Base-by-base conservation (phyloP, 2,888 invertebrate species). In the Cosmia pyralina region DNA sequence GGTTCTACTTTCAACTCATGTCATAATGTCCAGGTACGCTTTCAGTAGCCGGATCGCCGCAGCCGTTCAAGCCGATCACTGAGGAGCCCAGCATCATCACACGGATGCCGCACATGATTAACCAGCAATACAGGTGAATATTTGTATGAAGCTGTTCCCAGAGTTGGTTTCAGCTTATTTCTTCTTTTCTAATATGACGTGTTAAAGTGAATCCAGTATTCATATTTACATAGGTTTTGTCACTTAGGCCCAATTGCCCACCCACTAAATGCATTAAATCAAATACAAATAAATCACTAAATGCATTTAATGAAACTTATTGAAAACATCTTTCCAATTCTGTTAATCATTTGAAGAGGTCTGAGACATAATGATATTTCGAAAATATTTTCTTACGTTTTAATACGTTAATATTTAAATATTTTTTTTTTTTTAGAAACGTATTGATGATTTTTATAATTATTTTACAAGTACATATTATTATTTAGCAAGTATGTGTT, bases 1-100 rank as follows among this genome's bases (percentile, higher is more conserved):
- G 79, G 64, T 69, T 65, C 19, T 52, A 57, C 68, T 69, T 72
- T 72, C 44, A 78, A 80, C 58, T 50, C 44, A 19, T 71, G 55
- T 71, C 66, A 75, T 82, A 79, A 82, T 81, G 46, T 69, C 48
- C 87, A 95, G 96, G 96, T 72, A 96, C 96, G 34, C 86, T 96
- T 81, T 96, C 96, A 34, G 96, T 96, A 84, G 96, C 96, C 15
- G 96, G 96, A 4, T 96, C 96, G 19, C 96, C 96, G 81, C 96
- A 96, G 86, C 96, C 96, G 2, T 96, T 94, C 91, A 94, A 94
- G 80, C 96, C 96, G 4, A 92, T 93, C 60, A 81, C 93, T 0
- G 96, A 96, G 85, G 96, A 96, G 85, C 96, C 96, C 67, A 96
- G 96, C 87, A 92, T 96, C 85, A 96, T 96, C 83, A 96, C 96